Percentiles rank a stretch among this genome's conserved stretches.
These are phyloP conservation scores for Lagopus muta DNA, from an alignment of 2,113 vertebrate species.

Conservation along the genomic window DNA sequence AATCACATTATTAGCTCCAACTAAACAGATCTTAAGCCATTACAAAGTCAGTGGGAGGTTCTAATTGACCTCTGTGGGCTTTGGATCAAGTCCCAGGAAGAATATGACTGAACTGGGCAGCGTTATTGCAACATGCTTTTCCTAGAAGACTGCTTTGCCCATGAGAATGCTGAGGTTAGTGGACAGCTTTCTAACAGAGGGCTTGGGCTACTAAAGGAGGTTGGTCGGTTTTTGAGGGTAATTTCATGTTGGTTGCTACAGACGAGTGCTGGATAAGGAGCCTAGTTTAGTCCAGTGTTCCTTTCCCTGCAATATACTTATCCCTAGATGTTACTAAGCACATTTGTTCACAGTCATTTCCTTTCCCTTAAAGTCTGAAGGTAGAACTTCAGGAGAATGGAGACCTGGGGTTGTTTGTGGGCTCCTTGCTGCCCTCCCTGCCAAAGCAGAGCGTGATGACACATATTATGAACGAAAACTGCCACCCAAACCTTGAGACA, in stretches of 20 bases:
- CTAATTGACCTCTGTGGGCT: neutral
- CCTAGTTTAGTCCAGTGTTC: neutral
- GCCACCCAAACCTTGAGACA: neutral
- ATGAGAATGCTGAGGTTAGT: neutral
- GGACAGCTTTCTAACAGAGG: neutral
- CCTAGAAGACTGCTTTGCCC: neutral
- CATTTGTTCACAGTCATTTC: neutral
- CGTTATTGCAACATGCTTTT: neutral
- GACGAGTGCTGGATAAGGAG: neutral
- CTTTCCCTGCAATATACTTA: neutral
- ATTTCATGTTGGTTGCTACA: neutral
- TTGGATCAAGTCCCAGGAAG: conserved; percentile 24
- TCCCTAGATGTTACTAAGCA: neutral
- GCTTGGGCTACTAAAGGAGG: neutral
- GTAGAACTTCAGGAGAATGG: neutral
- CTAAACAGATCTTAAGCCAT: neutral
- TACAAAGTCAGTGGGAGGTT: conserved; percentile 34
- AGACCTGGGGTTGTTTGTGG: neutral
- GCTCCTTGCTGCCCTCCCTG: neutral
- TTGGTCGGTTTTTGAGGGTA: neutral
- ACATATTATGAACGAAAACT: neutral
- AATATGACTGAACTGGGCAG: neutral
- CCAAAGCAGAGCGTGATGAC: fast-evolving
- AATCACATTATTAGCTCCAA: conserved; percentile 24
- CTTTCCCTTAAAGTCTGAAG: neutral